Evolutionary conservation across 2,797 vertebrate species (phyloP).

Genomic region (Moxostoma hubbsi): DNA sequence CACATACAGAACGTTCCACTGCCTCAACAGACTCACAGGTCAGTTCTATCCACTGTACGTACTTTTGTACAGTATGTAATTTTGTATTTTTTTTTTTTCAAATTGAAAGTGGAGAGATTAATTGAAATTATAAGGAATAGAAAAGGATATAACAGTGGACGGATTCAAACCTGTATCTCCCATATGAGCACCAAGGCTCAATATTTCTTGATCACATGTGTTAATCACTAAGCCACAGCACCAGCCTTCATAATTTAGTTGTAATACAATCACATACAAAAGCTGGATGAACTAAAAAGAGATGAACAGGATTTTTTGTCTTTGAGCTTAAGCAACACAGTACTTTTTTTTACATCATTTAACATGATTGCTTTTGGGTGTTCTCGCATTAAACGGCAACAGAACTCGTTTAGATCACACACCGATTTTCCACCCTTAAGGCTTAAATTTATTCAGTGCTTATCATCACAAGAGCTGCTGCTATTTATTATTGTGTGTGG

Average conservation of each 20-base stretch:
- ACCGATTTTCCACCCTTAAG: constrained; percentile 8
- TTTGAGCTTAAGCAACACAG: neutral
- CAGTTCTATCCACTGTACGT: constrained; percentile 63
- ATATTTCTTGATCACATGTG: neutral
- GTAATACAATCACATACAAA: neutral
- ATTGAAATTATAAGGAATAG: too few relatives aligned
- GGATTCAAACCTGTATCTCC: too few relatives aligned
- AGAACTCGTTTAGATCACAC: constrained; percentile 20
- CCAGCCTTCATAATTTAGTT: neutral
- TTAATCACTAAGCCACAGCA: neutral
- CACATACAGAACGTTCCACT: constrained; percentile 85
- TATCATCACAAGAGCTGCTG: constrained; percentile 33
- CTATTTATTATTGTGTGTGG: constrained; percentile 43
- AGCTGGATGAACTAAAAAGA: neutral
- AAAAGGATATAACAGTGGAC: too few relatives aligned
- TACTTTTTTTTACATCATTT: constrained; percentile 11
- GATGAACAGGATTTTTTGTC: neutral
- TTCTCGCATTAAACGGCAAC: constrained; percentile 22
- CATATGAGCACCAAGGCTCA: too few relatives aligned
- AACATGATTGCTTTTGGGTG: constrained; percentile 33
- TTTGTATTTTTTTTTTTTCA: too few relatives aligned
- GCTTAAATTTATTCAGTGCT: constrained; percentile 39
- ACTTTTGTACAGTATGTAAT: too few relatives aligned
- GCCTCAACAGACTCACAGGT: constrained; percentile 93
- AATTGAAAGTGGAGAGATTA: too few relatives aligned